Percentiles rank a stretch among this genome's conserved stretches.
Evolutionary conservation across 2,888 invertebrate species (phyloP).

Genomic region (Acrobasis suavella): DNA sequence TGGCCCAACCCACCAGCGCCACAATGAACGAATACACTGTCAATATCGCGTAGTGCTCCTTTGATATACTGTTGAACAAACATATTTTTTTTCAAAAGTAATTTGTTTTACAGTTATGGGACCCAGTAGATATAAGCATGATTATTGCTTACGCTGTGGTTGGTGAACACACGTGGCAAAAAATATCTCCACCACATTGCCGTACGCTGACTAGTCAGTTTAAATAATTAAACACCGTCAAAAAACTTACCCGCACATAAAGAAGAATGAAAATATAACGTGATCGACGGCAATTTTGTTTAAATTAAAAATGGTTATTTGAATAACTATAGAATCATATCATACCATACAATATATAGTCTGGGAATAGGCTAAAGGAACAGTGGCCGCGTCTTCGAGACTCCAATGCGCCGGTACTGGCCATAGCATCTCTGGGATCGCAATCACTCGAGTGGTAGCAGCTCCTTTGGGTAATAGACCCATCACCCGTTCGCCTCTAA

Average conservation of each 20-base stretch:
- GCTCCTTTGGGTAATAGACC: slow-evolving; percentile 81
- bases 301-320: no score
- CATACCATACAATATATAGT: slow-evolving; percentile 61
- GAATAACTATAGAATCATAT: not conserved
- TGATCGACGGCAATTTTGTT: no score
- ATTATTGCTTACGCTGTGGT: no score
- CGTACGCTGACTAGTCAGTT: no score
- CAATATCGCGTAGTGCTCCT: slow-evolving; percentile 17
- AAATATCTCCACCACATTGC: no score
- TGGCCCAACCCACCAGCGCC: slow-evolving; percentile 45
- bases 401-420: slow-evolving; percentile 86
- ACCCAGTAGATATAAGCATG: no score
- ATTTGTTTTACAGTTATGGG: no score
- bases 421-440: slow-evolving; percentile 81
- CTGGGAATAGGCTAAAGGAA: slow-evolving; percentile 87
- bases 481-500: slow-evolving; percentile 83
- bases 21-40: slow-evolving; percentile 37
- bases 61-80: slow-evolving; percentile 25
- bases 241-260: no score
- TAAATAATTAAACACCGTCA: no score
- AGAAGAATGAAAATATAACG: no score
- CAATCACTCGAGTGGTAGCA: slow-evolving; percentile 79
- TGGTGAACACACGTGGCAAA: no score
- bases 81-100: no score
- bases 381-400: slow-evolving; percentile 87